phyloP scores from a whole-genome alignment of 2,113 vertebrate genomes.

The Crotalus helleri region DNA sequence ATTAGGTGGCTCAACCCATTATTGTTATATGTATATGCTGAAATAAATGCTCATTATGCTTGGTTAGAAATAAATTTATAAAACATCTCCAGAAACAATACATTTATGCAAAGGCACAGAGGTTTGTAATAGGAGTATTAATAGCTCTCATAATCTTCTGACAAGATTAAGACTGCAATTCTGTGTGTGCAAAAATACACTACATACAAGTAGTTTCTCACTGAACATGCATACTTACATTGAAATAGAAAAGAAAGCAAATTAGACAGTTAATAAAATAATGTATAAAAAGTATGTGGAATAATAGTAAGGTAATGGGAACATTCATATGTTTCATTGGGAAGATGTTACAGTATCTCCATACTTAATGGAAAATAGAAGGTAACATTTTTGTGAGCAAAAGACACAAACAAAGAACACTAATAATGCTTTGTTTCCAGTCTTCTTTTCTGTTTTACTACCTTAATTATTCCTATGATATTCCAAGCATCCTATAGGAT shows the following conservation, averaged over 20 bases:
- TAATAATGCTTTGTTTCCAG: neutral
- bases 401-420: neutral
- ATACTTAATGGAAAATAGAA: neutral
- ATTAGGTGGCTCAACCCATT: neutral
- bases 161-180: neutral
- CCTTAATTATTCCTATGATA: neutral
- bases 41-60: neutral
- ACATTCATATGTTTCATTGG: neutral
- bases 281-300: neutral
- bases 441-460: neutral
- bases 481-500: neutral
- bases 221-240: neutral
- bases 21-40: neutral
- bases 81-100: neutral
- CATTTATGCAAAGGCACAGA: neutral
- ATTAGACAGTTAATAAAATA: neutral
- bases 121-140: neutral
- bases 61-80: neutral
- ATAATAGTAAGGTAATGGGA: neutral
- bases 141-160: neutral
- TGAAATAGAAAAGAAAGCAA: neutral
- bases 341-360: neutral
- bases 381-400: neutral
- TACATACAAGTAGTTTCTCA: neutral
- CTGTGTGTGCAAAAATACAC: neutral